phyloP scores from a whole-genome alignment of 1,140 invertebrate species.

The Monomorium pharaonis region DNA sequence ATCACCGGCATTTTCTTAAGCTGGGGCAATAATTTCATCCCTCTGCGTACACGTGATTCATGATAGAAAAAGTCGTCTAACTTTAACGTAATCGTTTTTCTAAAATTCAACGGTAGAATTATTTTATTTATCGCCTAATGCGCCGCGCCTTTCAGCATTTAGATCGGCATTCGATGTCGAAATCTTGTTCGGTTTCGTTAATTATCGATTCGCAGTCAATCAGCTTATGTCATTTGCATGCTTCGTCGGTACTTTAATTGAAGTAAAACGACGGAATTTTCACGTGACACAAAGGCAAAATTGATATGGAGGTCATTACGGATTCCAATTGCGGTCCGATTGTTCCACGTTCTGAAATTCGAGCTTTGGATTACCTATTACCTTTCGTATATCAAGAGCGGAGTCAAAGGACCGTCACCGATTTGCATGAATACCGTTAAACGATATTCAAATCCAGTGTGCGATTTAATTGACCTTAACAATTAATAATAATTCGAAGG shows the following conservation, averaged over 20 bases:
- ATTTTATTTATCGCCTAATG: neutral
- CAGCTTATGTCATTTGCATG: neutral
- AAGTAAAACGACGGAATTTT: neutral
- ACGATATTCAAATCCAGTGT: neutral
- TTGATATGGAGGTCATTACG: conserved; percentile 18
- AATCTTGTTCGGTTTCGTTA: neutral
- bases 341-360: conserved; percentile 10
- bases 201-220: conserved; percentile 7
- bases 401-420: neutral
- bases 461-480: neutral
- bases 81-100: neutral
- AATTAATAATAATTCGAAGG: neutral
- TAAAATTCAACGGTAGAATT: neutral
- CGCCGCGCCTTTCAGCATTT: neutral
- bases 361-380: conserved; percentile 31
- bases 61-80: neutral
- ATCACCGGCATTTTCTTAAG: no score
- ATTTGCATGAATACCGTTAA: neutral
- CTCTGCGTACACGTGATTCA: no score
- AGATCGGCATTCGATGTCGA: neutral
- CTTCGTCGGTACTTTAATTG: neutral
- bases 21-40: neutral
- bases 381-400: conserved; percentile 20
- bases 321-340: conserved; percentile 28
- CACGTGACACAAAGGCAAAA: neutral